phyloP scores from a whole-genome alignment of 2,797 vertebrate species.

The Danio tinwini region DNA sequence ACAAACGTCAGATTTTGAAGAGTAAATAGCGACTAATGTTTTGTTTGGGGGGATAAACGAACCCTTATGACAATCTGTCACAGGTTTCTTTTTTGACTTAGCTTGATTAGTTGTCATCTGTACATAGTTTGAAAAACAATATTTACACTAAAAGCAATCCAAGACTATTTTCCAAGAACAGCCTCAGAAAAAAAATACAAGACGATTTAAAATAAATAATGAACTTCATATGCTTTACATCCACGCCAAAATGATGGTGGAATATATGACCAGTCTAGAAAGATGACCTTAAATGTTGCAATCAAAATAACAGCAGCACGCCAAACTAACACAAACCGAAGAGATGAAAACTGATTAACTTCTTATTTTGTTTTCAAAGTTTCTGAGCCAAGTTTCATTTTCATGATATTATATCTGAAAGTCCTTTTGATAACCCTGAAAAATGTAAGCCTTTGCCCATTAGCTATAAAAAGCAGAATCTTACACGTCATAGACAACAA shows the following conservation, averaged over 20 bases:
- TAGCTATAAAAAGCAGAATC: not conserved
- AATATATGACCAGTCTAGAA: not conserved
- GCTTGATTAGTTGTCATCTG: slow-evolving; percentile 1
- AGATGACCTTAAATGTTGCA: not conserved
- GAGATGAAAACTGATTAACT: not conserved
- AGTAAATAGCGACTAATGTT: not conserved
- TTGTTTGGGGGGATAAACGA: not conserved
- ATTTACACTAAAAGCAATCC: slow-evolving; percentile 4
- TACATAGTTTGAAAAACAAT: not conserved
- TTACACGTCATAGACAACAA: not conserved
- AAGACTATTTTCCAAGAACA: not conserved
- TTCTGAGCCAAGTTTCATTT: not conserved
- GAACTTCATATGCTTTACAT: not conserved
- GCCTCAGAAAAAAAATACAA: not conserved
- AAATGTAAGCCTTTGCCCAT: not conserved
- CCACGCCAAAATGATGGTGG: not conserved
- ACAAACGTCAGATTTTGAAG: not conserved
- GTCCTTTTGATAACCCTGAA: not conserved
- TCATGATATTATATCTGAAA: not conserved
- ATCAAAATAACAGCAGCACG: too few species aligned
- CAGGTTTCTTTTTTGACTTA: not conserved
- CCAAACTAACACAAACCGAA: not conserved
- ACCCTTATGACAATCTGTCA: not conserved
- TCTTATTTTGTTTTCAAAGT: not conserved
- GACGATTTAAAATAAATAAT: not conserved